phyloP scores from a whole-genome alignment of 2,797 vertebrate genomes.

The Erpetoichthys calabaricus region DNA sequence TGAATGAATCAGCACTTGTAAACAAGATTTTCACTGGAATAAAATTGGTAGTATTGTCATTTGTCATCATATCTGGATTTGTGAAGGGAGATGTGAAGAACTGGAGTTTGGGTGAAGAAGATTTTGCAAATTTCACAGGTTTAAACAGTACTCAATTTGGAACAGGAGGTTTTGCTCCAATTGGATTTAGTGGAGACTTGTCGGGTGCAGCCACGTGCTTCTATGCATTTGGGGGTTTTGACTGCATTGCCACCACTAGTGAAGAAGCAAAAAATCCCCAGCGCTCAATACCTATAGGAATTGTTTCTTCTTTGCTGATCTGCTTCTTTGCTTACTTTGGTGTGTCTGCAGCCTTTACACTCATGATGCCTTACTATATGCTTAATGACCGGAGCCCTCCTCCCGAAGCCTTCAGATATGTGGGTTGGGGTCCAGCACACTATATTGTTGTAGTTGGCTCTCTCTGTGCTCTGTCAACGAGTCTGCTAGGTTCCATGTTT shows the following conservation, averaged over 20 bases:
- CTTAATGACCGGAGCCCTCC: conserved; percentile 71
- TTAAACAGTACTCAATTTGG: conserved; percentile 36
- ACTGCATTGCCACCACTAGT: conserved; percentile 93
- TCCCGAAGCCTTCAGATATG: conserved; percentile 70
- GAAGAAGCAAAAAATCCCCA: conserved; percentile 91
- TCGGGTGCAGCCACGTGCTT: conserved; percentile 88
- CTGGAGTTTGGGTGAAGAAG: conserved; percentile 59
- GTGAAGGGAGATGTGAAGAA: conserved; percentile 71
- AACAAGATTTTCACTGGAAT: conserved; percentile 88
- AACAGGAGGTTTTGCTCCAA: conserved; percentile 72
- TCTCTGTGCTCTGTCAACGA: conserved; percentile 88
- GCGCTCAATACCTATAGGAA: conserved; percentile 80
- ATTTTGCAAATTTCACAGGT: conserved; percentile 27
- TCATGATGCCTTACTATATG: conserved; percentile 91
- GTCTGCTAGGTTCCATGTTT: conserved; percentile 91
- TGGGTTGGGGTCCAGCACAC: conserved; percentile 72
- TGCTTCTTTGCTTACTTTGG: conserved; percentile 90
- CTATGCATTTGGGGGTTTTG: conserved; percentile 93
- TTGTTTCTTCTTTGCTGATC: conserved; percentile 80
- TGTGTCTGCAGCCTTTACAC: conserved; percentile 80
- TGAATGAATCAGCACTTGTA: conserved; percentile 81
- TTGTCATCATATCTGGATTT: conserved; percentile 77
- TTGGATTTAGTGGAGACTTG: conserved; percentile 68
- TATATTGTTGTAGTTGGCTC: conserved; percentile 83
- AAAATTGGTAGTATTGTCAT: conserved; percentile 79